Conservation (phyloP, 1,140 invertebrate species). For the Aphidius ervi region DNA sequence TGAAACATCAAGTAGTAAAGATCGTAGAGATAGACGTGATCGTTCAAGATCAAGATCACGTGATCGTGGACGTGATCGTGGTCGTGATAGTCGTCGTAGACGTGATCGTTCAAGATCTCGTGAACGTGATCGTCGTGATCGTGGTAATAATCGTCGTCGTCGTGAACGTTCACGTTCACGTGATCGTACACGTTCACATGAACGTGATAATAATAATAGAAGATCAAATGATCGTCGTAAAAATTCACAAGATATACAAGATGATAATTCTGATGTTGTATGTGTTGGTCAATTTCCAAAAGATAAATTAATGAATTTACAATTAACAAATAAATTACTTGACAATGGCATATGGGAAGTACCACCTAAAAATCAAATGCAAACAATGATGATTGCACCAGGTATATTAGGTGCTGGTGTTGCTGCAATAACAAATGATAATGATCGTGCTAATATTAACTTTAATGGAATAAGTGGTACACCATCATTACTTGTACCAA, state of each 20-base stretch:
- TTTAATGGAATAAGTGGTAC: conserved; percentile 24
- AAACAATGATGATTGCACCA: conserved; percentile 44
- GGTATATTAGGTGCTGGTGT: conserved; percentile 41
- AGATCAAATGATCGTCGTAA: conserved; percentile 35
- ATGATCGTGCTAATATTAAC: conserved; percentile 27
- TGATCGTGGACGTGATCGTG: conserved; percentile 54
- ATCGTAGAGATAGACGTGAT: conserved; percentile 53
- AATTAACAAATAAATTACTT: conserved; percentile 22
- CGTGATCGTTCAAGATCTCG: conserved; percentile 32
- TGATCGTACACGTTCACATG: conserved; percentile 45
- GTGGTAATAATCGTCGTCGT: conserved; percentile 46
- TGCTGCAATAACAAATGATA: conserved; percentile 37
- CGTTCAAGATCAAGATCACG: conserved; percentile 48
- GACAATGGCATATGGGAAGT: conserved; percentile 51
- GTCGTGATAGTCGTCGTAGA: conserved; percentile 28
- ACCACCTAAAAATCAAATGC: conserved; percentile 46
- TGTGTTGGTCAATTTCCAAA: conserved; percentile 49
- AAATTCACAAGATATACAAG: conserved; percentile 36
- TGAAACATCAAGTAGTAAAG: conserved; percentile 40
- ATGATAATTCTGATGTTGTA: conserved; percentile 43
- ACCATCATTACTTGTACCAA: conserved; percentile 29
- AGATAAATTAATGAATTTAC: conserved; percentile 33
- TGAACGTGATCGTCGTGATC: conserved; percentile 55
- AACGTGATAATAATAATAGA: conserved; percentile 36
- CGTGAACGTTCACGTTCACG: conserved; percentile 47